Conservation (phyloP, 2,888 invertebrate species). For the Parthenolecanium corni region DNA sequence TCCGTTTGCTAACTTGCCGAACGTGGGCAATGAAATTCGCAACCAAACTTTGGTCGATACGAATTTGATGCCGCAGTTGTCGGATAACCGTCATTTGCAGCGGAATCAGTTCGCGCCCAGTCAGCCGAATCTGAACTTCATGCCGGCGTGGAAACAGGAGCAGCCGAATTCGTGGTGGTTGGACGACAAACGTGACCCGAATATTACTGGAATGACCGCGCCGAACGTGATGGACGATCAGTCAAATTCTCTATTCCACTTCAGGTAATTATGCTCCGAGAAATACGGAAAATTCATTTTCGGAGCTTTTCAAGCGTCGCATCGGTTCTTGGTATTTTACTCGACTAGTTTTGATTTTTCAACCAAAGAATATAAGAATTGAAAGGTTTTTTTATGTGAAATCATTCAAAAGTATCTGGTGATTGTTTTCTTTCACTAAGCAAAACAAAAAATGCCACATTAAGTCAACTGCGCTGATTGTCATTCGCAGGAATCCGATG, state of each 20-base stretch:
- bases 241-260: slow-evolving; percentile 10
- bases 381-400: too few relatives aligned
- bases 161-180: slow-evolving; percentile 20
- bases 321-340: neutral
- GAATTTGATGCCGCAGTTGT: neutral
- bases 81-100: slow-evolving; percentile 7
- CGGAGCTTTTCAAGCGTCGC: neutral
- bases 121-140: slow-evolving; percentile 10
- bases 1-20: neutral
- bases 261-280: slow-evolving; percentile 2
- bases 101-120: neutral
- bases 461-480: too few relatives aligned
- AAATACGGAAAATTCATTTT: neutral
- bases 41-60: slow-evolving; percentile 8
- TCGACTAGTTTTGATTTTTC: neutral
- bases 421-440: too few relatives aligned
- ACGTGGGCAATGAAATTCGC: neutral
- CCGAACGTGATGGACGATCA: slow-evolving; percentile 5
- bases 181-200: slow-evolving; percentile 10
- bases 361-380: too few relatives aligned
- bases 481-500: slow-evolving; percentile 8
- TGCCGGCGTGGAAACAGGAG: slow-evolving; percentile 19
- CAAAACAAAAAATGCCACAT: too few relatives aligned
- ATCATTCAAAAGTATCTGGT: too few relatives aligned
- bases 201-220: neutral